Percentiles rank a stretch among this genome's conserved stretches.
Evolutionary conservation across 2,888 invertebrate genomes (phyloP).

Genomic region (Caradrina clavipalpis): DNA sequence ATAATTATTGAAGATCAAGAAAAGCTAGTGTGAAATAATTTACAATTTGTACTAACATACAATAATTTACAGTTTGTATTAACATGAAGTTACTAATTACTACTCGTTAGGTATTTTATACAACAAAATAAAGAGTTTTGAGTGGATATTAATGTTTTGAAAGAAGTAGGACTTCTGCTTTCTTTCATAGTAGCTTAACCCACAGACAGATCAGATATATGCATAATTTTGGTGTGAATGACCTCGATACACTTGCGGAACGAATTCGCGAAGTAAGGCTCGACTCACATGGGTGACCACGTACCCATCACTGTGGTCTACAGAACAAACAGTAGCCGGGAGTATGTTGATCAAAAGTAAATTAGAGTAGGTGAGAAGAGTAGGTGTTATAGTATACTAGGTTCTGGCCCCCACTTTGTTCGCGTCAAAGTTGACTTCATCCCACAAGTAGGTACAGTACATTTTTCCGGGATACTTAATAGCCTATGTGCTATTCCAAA

Average conservation of each 20-base stretch:
- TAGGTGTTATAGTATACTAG: background rate
- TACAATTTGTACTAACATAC: no score
- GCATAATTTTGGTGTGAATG: constrained; percentile 59
- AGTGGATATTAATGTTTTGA: background rate
- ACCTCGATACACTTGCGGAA: constrained; percentile 53
- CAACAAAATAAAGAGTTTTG: no score
- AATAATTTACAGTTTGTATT: no score
- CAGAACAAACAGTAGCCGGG: constrained; percentile 5
- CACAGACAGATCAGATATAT: constrained; percentile 48
- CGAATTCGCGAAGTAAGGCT: constrained; percentile 46
- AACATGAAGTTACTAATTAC: no score
- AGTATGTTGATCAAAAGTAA: background rate
- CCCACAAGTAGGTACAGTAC: no score
- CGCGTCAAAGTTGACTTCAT: no score
- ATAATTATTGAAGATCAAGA: no score
- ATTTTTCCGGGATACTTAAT: no score
- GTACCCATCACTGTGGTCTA: constrained; percentile 21
- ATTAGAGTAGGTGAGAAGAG: background rate
- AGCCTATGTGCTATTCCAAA: no score
- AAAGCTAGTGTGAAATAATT: no score
- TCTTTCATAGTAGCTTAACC: constrained; percentile 5
- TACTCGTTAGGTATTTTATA: no score
- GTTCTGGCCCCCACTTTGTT: no score
- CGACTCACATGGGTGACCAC: constrained; percentile 42
- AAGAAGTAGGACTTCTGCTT: constrained; percentile 12